Base-by-base conservation (phyloP, 2,113 vertebrate species). In the Aythya baeri region DNA sequence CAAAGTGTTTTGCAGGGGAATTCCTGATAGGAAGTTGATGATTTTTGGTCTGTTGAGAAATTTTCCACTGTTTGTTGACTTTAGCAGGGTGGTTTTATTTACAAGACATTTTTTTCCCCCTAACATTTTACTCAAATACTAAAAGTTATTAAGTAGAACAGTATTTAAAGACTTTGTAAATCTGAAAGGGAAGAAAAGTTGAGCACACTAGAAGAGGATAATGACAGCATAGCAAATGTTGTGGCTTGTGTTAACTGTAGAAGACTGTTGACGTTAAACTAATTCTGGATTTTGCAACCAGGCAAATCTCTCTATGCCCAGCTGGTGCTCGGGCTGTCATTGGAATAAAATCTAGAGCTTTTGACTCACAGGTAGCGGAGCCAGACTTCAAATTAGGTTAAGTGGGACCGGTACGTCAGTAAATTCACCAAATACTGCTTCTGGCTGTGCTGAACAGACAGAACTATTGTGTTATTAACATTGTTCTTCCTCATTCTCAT, bases 1-100 rank as follows among this genome's bases (percentile, higher is more conserved):
- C 13, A 7, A 4, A 3, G 50, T 41, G 74, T 44, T 88, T 88
- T 79, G 66, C 62, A 91, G 85, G 71, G 87, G 25, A 92, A 83
- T 55, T 93, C n/a, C 7, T 5, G 38, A 14, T 26, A 13, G 65
- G 62, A 85, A 54, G 8, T 34, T 85, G 62, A 38, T 41, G 44
- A 66, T 77, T 78, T 93, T 21, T 44, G 41, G n/a, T 26, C 31
- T 32, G 9, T 58, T 73, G 55, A 70, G 84, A 83, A 92, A 87
- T 34, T 73, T 65, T 58, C 41, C 41, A 2, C 0, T 2, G 2
- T 4, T 41, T 85, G 74, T 92, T 96, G 78, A 85, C 87, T 73
- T 91, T n/a, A 91, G 31, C 31, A 73, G 49, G 20, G 78, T 57
- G 55, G 43, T 79, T 83, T 67, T 94, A 12, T 92, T 89, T 91